These are phyloP conservation scores for Ectropis grisescens DNA, from an alignment of 1,140 invertebrate species.

Conservation along the genomic window DNA sequence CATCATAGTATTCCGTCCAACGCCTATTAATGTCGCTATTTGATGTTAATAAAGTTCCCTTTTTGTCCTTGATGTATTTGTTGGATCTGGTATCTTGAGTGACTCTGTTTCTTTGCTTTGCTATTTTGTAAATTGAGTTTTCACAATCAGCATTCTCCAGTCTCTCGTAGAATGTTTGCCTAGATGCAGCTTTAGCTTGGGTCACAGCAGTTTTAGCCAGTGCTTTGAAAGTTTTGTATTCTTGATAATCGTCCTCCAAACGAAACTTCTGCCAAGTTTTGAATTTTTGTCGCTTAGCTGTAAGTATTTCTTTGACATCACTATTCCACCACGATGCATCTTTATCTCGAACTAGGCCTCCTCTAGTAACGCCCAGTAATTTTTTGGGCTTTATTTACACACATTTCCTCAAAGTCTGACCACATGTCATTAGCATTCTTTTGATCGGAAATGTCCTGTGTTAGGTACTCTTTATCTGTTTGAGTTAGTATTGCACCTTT, in stretches of 20 bases:
- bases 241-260: not conserved
- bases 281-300: constrained; percentile 1
- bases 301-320: constrained; percentile 1
- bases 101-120: constrained; percentile 3
- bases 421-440: too few species aligned
- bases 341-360: too few species aligned
- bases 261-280: constrained; percentile 3
- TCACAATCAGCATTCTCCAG: not conserved
- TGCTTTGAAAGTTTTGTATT: not conserved
- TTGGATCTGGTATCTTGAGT: constrained; percentile 8
- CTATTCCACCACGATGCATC: constrained; percentile 7
- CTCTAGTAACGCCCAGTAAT: not conserved
- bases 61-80: constrained; percentile 3
- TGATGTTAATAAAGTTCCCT: not conserved
- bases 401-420: too few species aligned
- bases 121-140: constrained; percentile 10
- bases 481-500: not conserved
- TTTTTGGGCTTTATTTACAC: not conserved
- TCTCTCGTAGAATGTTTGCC: not conserved
- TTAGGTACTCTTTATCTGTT: too few species aligned
- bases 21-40: not conserved
- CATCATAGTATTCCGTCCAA: constrained; percentile 8
- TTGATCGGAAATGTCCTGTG: not conserved
- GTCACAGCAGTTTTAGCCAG: not conserved
- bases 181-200: not conserved